Base-by-base conservation (phyloP, 2,113 vertebrate genomes). In the Crotalus tigris region DNA sequence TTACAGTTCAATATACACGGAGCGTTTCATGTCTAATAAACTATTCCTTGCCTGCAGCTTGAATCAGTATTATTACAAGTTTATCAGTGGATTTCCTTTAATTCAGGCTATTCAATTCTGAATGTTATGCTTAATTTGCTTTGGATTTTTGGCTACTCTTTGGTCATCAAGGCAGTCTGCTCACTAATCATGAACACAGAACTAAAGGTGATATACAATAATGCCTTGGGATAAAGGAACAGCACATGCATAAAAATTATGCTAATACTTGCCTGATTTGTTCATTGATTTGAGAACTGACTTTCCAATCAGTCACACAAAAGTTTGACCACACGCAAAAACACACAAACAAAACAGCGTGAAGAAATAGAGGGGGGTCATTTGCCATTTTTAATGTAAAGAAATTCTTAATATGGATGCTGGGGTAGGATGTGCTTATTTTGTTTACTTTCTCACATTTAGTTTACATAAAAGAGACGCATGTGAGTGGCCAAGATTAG, bases 181-280 rank as follows among this genome's bases (percentile, higher is more conserved):
- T 46, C 12, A 15, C 29, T 69, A 17, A 17, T 51, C 59, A 90
- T 87, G 17, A 87, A 59, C 55, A 12, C 5, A 49, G 5, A 13
- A 58, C 24, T 86, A 21, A 87, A 49, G 12, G 49, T 29, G 58
- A 26, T 86, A 51, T n/a, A 44, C 54, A 61, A 3, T 29, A 23
- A 1, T 39, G 33, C 12, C 33, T 17, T 44, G 23, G 39, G 17
- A 57, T 13, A 13, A 15, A 53, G 44, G 33, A 13, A 81, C 5
- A 44, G 54, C 29, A 91, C 39, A 51, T 39, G 51, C 69, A 91
- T 15, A 92, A 93, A 57, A 94, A 3, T 23, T 12, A 88, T 94
- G 93, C 90, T 94, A 0, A 13, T 91, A 91, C 64, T 92, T 33
- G 90, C 85, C 1, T 21, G 89, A 90, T 85, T 95, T 89, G 85